Base-by-base conservation (phyloP, 37 sponge, comb jelly and placozoan species). In the Lycopodina hypogea region DNA sequence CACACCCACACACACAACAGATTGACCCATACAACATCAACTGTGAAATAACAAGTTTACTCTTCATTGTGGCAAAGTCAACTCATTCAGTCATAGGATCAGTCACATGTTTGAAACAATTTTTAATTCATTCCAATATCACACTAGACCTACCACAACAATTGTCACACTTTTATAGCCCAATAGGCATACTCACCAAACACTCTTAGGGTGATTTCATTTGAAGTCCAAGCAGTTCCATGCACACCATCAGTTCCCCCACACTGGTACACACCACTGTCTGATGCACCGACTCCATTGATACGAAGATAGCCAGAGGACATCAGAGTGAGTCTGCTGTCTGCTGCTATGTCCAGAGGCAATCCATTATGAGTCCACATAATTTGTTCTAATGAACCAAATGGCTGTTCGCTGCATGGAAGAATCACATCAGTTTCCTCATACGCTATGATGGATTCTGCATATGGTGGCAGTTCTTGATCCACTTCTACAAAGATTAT, bases 241-340 rank as follows among this genome's bases (percentile, higher is more conserved):
- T 72, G 59, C 30, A 84, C 78, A 2, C 1, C 3, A 32, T 84
- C 77, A n/a, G 56, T 75, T 1, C 84, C 89, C 0, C 30, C 42
- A 42, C 89, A 89, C 32, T 24, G 42, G 50, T 89, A 89, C 53
- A 19, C 18, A 23, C 89, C 89, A 50, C 29, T 39, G n/a, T 89
- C 85, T 7, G 2, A 7, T 18, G 78, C 72, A 14, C 17, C n/a
- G 28, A 63, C 80, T 36, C 33, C 56, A 26, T 24, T 50, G 41
- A 85, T 40, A 37, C 72, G 72, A 38, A 85, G 53, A 41, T 74
- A 60, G 2, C 86, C 79, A 55, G 67, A 21, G 23, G 78, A 52
- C 15, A 51, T 39, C 30, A 69, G 23, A 0, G 21, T 12, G 15
- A 60, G 18, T 3, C 58, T 14, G 32, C 14, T 22, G 8, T 75